Base-by-base conservation (phyloP, 1,140 invertebrate genomes). In the Rhagoletis pomonella region DNA sequence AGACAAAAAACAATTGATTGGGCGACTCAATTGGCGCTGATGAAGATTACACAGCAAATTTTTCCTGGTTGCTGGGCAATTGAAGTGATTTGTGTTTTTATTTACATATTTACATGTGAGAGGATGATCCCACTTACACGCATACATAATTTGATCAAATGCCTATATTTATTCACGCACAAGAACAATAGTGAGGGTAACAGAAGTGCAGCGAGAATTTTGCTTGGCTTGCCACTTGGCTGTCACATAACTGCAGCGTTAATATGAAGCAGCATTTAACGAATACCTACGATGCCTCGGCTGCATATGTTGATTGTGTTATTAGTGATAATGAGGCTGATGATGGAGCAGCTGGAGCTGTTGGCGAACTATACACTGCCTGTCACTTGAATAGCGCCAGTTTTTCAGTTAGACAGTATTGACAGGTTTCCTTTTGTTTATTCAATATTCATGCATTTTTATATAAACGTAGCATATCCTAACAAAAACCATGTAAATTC, bases 251-350 rank as follows among this genome's bases (percentile, higher is more conserved):
- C n/a, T 6, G 64, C 0, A 29, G 64, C 17, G 9, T 29, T 10
- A 29, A 29, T 29, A 29, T 29, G 29, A 29, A 29, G 3, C n/a
- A 2, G 29, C 39, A 44, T 42, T 14, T 3, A 9, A 17, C 10
- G 9, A 29, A 42, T 69, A 17, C 17, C 29, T 29, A 4, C 19
- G 7, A 7, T 2, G 7, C n/a, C n/a, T 44, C n/a, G 44, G n/a
- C 55, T 9, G 19, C 14, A 47, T 81, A 7, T 29, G 73, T 47
- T 81, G 44, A 81, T 81, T 81, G 73, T 81, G 47, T 81, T 55
- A 55, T 81, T 81, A 55, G 47, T 81, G 73, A 81, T 81, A 81
- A 81, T 55, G 44, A 81, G 47, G n/a, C 47, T 81, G 73, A 50
- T 81, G 73, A 81, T 55, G 73, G 73, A 47, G 29, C 50, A 50